phyloP scores from a whole-genome alignment of 1,140 invertebrate genomes.

The Bombus huntii region DNA sequence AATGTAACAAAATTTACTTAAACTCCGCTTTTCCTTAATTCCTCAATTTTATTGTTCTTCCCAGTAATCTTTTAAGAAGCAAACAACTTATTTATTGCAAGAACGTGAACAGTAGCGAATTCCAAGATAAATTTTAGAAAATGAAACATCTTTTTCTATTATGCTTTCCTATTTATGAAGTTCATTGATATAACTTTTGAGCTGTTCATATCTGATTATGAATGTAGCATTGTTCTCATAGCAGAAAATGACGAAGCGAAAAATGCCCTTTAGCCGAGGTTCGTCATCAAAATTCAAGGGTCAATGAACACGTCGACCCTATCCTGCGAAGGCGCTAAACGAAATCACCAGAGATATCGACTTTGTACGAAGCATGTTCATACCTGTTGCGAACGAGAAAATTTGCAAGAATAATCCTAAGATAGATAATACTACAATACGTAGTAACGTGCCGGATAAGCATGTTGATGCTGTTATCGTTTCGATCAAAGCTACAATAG shows the following conservation, averaged over 20 bases:
- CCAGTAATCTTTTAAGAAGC: no score
- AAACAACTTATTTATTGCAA: not conserved
- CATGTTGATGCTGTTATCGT: not conserved
- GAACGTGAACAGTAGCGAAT: no score
- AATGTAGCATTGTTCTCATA: not conserved
- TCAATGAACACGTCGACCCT: constrained; percentile 24
- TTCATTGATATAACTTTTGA: not conserved
- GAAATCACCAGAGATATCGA: no score
- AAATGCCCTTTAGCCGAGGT: not conserved
- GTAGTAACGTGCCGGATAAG: no score
- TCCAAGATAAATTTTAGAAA: no score
- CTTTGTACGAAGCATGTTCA: not conserved
- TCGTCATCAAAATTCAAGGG: constrained; percentile 8
- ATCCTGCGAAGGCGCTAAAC: not conserved
- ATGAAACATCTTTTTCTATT: not conserved
- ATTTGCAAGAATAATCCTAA: not conserved
- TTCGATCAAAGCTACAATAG: not conserved
- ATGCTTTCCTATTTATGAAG: not conserved
- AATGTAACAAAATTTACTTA: no score
- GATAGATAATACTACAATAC: not conserved
- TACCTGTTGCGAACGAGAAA: constrained; percentile 18
- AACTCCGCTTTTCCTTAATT: no score
- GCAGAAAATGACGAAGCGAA: not conserved
- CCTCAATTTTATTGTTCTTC: no score
- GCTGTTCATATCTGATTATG: not conserved